Percentiles rank a stretch among this genome's conserved stretches.
phyloP scores from a whole-genome alignment of 2,888 invertebrate genomes.

The Nomada fabriciana region DNA sequence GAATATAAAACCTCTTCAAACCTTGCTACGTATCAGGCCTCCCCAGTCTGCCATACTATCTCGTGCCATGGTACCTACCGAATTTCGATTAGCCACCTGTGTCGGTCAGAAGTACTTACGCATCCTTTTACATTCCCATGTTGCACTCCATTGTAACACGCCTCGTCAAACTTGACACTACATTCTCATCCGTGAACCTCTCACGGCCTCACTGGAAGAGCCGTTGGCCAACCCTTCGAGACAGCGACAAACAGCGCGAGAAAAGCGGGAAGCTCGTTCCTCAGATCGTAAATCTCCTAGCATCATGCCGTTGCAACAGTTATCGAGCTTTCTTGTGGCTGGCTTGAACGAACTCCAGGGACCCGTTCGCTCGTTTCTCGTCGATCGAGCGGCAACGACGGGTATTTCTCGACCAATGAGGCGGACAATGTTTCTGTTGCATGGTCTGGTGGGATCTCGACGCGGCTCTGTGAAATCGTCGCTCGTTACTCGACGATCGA shows the following conservation, averaged over 20 bases:
- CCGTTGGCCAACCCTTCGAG: constrained; percentile 32
- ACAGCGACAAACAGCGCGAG: constrained; percentile 29
- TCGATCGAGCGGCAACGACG: constrained; percentile 23
- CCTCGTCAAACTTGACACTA: not conserved
- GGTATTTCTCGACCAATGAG: constrained; percentile 35
- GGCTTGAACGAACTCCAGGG: constrained; percentile 36
- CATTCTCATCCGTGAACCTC: not conserved
- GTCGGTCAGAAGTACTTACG: no score
- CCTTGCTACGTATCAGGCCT: no score
- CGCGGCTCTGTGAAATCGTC: not conserved
- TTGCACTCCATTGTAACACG: no score
- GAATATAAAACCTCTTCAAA: no score
- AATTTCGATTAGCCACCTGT: no score
- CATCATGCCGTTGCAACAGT: constrained; percentile 22
- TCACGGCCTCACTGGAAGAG: not conserved
- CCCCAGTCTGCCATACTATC: no score
- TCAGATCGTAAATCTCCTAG: constrained; percentile 56
- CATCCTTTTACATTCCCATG: no score
- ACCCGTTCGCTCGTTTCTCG: constrained; percentile 25
- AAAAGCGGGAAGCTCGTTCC: constrained; percentile 41
- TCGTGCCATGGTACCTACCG: no score
- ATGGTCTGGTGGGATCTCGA: not conserved
- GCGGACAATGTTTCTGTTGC: constrained; percentile 17
- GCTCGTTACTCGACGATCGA: not conserved
- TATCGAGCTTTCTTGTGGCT: constrained; percentile 39